Evolutionary conservation across 2,797 vertebrate species (phyloP).

Genomic region (Rhinichthys osculus): DNA sequence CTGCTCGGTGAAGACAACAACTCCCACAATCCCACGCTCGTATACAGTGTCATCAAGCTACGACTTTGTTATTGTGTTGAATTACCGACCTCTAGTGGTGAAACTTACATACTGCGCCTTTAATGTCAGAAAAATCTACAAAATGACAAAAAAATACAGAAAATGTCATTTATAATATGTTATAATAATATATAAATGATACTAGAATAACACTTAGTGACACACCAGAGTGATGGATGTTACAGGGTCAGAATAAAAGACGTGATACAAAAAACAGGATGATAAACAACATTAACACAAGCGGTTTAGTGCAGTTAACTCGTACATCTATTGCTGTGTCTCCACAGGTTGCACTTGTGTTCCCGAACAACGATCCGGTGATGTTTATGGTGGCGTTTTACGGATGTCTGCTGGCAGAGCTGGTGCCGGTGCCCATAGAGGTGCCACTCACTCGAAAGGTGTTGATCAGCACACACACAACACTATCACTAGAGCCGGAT

Average conservation of each 20-base stretch:
- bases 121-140: neutral
- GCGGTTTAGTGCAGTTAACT: neutral
- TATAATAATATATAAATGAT: neutral
- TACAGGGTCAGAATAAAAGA: neutral
- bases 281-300: neutral
- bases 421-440: conserved; percentile 96
- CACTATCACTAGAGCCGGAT: conserved; percentile 64
- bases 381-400: conserved; percentile 99
- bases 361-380: conserved; percentile 95
- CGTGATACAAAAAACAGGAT: too few relatives aligned
- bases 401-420: conserved; percentile 92
- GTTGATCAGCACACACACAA: conserved; percentile 40
- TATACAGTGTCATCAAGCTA: too few relatives aligned
- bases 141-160: neutral
- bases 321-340: neutral
- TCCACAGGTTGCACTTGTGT: conserved; percentile 92
- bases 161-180: neutral
- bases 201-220: neutral
- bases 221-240: neutral
- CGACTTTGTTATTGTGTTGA: neutral
- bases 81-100: neutral
- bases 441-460: conserved; percentile 97
- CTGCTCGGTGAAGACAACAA: neutral
- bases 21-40: too few relatives aligned
- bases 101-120: neutral